These are phyloP conservation scores for Alectoris magna DNA, from an alignment of 2,797 vertebrate species.

Conservation along the genomic window DNA sequence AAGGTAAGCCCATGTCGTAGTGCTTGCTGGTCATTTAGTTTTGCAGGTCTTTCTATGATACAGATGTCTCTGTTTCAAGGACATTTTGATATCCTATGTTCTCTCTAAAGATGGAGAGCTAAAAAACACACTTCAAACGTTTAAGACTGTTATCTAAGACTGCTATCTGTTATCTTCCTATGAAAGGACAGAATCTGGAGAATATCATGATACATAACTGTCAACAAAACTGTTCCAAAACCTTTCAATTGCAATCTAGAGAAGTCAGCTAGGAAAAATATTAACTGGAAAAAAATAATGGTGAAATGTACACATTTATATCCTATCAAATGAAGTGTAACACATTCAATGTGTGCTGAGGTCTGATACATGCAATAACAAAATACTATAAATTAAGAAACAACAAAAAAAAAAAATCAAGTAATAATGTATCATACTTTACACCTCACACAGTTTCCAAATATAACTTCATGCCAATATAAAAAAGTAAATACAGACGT, in stretches of 20 bases:
- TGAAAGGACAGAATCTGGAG: not conserved
- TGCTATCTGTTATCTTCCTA: too few relatives aligned
- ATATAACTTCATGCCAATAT: not conserved
- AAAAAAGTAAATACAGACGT: not conserved
- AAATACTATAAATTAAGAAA: not conserved
- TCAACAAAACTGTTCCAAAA: not conserved
- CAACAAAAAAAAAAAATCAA: not conserved
- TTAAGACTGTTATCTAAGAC: not conserved
- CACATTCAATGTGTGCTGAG: not conserved
- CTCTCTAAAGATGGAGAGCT: accelerated
- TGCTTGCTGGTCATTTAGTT: not conserved
- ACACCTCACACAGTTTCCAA: not conserved
- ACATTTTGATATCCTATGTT: not conserved
- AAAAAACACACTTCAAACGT: not conserved
- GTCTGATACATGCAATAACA: not conserved
- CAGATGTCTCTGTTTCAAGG: not conserved
- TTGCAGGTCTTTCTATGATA: not conserved
- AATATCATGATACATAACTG: not conserved
- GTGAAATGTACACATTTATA: not conserved
- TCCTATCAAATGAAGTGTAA: not conserved
- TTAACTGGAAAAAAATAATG: not conserved
- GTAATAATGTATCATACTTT: not conserved
- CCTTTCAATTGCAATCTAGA: not conserved
- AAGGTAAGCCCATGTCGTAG: not conserved
- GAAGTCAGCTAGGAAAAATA: not conserved